Evolutionary conservation across 2,113 vertebrate species (phyloP), one percentile per base, ranked within the genome.

Genomic region (Menidia beryllina): DNA sequence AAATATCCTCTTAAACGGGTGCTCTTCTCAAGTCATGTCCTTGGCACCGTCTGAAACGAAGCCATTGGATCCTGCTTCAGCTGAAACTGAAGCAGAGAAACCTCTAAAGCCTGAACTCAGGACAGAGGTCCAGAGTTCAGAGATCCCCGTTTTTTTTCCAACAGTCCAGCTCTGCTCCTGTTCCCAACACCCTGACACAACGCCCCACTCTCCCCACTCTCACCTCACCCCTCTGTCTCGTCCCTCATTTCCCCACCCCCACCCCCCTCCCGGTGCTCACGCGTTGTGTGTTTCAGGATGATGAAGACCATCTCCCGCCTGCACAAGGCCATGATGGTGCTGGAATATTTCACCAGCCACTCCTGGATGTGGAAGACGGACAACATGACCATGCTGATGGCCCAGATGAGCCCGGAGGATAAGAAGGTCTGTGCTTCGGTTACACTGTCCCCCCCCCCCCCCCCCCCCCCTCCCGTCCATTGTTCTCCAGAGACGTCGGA

Each of bases 261-360:
- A 20, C 26, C 19, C 10, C 11, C 19, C 5, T 30, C 21, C 55
- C 53, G 43, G 30, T 4, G 26, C 39, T 47, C 23, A 39, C 39
- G 15, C 14, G 15, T 36, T 34, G 11, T 39, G 39, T 36, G 12
- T 24, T 14, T 34, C 27, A 77, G 98, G 94, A 99, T 99, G 97
- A 99, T 99, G 98, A 99, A 97, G 94, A 94, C 96, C 34, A 98
- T 99, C 91, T 96, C 94, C 54, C 96, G 97, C 76, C 95, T 99
- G 81, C 97, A 99, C 88, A 99, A 93, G 91, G 94, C 96, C 91
- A 95, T 98, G 97, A 81, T 98, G 93, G 93, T 98, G 3, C 86
- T 99, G 88, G 97, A 99, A 81, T 99, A 98, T 84, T 99, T 99
- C 83, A 98, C 97, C 87, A 98, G 95, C 90, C 95, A 98, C 89